Percentiles rank a stretch among this genome's conserved stretches.
phyloP scores from a whole-genome alignment of 2,797 vertebrate genomes.

The Rhadinocentrus ornatus region DNA sequence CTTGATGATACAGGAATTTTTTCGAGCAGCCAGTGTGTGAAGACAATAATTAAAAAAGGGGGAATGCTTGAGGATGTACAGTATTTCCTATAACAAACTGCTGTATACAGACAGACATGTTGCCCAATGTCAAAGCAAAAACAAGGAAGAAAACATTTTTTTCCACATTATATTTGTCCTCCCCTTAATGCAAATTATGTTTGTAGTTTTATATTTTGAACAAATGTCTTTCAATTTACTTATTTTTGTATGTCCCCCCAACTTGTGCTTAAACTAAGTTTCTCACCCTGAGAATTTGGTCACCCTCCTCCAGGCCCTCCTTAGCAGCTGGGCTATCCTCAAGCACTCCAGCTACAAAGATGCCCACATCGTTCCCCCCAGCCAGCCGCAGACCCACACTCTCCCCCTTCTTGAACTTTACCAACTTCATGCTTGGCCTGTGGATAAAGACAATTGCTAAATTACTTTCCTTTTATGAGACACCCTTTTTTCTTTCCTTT shows the following conservation, averaged over 20 bases:
- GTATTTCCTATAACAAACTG: slow-evolving; percentile 45
- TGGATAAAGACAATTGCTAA: slow-evolving; percentile 32
- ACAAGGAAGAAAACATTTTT: neutral
- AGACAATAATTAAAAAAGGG: slow-evolving; percentile 58
- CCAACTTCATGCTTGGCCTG: slow-evolving; percentile 97
- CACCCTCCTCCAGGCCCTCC: slow-evolving; percentile 98
- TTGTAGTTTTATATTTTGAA: neutral
- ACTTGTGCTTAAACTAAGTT: slow-evolving; percentile 23
- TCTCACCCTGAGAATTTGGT: slow-evolving; percentile 99
- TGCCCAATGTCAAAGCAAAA: slow-evolving; percentile 35
- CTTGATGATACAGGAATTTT: slow-evolving; percentile 70
- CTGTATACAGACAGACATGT: slow-evolving; percentile 49
- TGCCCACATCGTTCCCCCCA: slow-evolving; percentile 98
- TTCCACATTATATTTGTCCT: neutral
- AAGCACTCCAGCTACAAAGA: slow-evolving; percentile 97
- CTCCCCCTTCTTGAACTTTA: slow-evolving; percentile 99
- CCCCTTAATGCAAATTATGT: too few relatives aligned
- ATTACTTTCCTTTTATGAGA: slow-evolving; percentile 19
- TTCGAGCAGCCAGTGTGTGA: slow-evolving; percentile 57
- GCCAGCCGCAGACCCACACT: slow-evolving; percentile 97
- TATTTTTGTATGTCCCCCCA: neutral
- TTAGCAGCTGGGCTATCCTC: slow-evolving; percentile 98
- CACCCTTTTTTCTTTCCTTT: slow-evolving; percentile 26
- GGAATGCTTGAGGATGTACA: slow-evolving; percentile 38
- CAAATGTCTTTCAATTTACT: neutral